Conservation (phyloP, 2,113 vertebrate species). For the Eulemur macaco region DNA sequence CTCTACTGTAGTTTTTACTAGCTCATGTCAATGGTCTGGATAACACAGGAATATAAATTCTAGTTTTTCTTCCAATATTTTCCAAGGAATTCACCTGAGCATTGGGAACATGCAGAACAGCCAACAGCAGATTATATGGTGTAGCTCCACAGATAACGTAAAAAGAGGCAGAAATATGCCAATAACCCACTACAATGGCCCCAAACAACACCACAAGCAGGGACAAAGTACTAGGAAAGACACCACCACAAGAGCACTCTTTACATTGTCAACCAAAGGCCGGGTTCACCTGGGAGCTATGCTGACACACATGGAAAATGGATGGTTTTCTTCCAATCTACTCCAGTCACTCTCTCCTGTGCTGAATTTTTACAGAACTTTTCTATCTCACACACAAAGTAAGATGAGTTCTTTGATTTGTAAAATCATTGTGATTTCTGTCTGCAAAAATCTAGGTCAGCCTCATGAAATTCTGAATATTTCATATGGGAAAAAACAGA, state of each 20-base stretch:
- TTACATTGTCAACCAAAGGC: not conserved
- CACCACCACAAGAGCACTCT: not conserved
- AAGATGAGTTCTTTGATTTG: not conserved
- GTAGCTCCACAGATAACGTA: not conserved
- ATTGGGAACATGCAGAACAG: not conserved
- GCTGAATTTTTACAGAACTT: not conserved
- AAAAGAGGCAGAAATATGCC: not conserved
- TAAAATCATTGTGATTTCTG: not conserved
- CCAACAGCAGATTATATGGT: no score
- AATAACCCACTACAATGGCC: not conserved
- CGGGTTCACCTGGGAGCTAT: not conserved
- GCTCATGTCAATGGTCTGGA: not conserved
- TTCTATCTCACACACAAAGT: not conserved
- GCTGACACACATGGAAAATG: not conserved
- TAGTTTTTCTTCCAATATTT: not conserved
- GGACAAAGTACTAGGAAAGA: not conserved
- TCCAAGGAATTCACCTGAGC: not conserved
- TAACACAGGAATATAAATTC: not conserved
- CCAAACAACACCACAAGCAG: not conserved
- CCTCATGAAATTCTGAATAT: conserved; percentile 2
- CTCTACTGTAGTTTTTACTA: not conserved
- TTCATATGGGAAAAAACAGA: not conserved
- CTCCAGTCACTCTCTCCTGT: not conserved
- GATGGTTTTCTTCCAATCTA: not conserved
- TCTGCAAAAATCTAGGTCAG: not conserved